These are phyloP conservation scores for Perdita meconis DNA, from an alignment of 2,888 invertebrate species.

Conservation along the genomic window DNA sequence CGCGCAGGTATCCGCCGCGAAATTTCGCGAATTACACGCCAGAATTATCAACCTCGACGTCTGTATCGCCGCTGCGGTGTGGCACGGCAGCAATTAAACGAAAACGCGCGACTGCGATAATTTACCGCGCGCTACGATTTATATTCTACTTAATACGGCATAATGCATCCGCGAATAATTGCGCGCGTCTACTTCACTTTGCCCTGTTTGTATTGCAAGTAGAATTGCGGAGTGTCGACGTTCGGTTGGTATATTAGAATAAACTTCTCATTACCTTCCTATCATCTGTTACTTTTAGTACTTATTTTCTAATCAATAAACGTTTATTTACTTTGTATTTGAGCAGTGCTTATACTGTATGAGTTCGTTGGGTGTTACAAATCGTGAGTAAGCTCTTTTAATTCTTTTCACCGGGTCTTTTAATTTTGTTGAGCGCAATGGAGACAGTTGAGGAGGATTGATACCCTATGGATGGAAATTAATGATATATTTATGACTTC, in stretches of 20 bases:
- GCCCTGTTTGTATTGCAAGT: neutral
- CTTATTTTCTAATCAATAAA: too few species aligned
- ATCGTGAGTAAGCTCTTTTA: too few species aligned
- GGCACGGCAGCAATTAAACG: constrained; percentile 46
- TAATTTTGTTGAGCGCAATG: too few species aligned
- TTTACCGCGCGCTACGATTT: constrained; percentile 49
- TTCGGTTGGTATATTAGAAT: neutral
- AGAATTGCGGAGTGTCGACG: neutral
- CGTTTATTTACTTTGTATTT: too few species aligned
- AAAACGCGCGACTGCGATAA: constrained; percentile 46
- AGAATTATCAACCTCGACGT: constrained; percentile 43
- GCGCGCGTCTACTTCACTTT: neutral
- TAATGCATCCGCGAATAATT: constrained; percentile 22
- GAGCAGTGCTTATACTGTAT: too few species aligned
- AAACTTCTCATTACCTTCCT: too few species aligned
- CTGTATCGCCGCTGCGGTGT: constrained; percentile 6
- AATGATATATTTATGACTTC: too few species aligned
- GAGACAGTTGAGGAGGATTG: too few species aligned
- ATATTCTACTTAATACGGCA: constrained; percentile 45
- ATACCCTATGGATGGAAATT: too few species aligned
- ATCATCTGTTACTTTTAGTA: too few species aligned
- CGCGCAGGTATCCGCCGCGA: constrained; percentile 42
- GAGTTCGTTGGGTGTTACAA: too few species aligned
- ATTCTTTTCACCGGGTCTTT: too few species aligned
- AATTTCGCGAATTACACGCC: constrained; percentile 47